These are phyloP conservation scores for Crotophaga sulcirostris DNA, from an alignment of 2,113 vertebrate species.

Conservation along the genomic window DNA sequence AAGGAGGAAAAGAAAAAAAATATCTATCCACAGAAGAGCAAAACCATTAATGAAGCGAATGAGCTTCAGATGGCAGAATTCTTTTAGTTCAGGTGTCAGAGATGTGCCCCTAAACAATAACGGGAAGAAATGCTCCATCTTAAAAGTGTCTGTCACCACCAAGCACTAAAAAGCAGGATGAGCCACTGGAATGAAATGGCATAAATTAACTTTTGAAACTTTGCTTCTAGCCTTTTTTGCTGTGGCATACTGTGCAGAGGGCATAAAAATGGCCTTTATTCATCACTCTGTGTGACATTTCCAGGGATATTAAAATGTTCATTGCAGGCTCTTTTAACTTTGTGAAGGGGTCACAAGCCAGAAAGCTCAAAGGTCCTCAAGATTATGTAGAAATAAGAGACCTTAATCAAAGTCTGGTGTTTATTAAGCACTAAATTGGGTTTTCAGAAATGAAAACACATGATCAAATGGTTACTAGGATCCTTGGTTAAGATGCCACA, in stretches of 20 bases:
- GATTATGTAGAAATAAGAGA: neutral
- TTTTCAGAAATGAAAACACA: neutral
- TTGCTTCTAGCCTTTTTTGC: neutral
- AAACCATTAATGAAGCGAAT: neutral
- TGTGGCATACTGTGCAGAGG: neutral
- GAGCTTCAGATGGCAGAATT: neutral
- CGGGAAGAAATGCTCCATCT: constrained; percentile 2
- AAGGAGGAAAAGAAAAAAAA: neutral
- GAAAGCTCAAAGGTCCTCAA: neutral
- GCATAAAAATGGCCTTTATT: neutral
- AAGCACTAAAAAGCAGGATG: neutral
- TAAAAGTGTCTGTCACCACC: neutral
- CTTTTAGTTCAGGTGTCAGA: neutral
- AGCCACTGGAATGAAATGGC: neutral
- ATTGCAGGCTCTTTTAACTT: constrained; percentile 6
- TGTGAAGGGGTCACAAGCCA: neutral
- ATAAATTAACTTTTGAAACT: constrained; percentile 52
- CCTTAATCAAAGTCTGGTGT: neutral
- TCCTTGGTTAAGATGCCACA: neutral
- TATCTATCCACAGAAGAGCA: neutral
- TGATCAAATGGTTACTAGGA: neutral
- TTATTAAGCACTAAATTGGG: neutral
- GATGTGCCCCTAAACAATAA: neutral
- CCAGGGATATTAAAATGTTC: neutral
- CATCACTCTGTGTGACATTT: neutral